Evolutionary conservation across 2,113 vertebrate genomes (phyloP).

Genomic region (Electrona antarctica): DNA sequence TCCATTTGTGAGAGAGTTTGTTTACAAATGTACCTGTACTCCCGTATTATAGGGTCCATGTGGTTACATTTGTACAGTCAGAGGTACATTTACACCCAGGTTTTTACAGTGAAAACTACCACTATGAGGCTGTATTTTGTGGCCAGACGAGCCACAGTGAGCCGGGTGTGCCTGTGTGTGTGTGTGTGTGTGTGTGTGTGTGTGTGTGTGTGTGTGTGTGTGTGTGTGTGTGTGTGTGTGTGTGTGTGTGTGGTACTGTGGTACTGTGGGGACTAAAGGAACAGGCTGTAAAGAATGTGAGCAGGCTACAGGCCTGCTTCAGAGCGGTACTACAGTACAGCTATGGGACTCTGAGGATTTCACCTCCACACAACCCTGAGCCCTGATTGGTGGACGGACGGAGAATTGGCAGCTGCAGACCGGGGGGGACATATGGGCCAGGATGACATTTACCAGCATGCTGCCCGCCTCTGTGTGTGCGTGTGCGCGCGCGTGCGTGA

Average conservation of each 20-base stretch:
- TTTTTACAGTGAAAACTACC: no score
- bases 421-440: no score
- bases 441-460: no score
- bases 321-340: not conserved
- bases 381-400: not conserved
- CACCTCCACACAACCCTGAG: not conserved
- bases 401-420: no score
- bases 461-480: not conserved
- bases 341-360: not conserved
- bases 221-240: not conserved
- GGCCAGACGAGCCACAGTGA: no score
- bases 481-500: not conserved
- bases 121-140: no score
- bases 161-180: not conserved
- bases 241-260: conserved; percentile 8
- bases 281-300: not conserved
- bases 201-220: conserved; percentile 4
- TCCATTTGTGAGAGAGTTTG: no score
- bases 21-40: no score
- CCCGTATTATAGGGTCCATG: no score
- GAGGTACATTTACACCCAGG: no score
- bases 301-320: no score
- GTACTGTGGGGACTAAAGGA: not conserved
- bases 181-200: not conserved
- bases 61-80: no score